Conservation (phyloP, 2,888 invertebrate species). For the Euzetes globulus region DNA sequence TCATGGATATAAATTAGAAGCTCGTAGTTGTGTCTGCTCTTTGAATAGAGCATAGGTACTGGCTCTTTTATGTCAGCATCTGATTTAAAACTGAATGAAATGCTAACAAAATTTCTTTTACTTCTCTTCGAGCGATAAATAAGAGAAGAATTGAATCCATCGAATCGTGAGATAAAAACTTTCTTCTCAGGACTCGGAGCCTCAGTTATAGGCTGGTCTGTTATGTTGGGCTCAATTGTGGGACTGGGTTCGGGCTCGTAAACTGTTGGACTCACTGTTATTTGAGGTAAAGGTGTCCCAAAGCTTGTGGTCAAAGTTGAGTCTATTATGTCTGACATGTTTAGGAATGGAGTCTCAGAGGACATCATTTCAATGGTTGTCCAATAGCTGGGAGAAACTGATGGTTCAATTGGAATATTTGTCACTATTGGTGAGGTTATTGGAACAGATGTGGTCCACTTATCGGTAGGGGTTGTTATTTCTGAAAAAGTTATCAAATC, state of each 20-base stretch:
- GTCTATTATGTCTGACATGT: neutral
- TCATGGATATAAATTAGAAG: neutral
- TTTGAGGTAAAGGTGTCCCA: neutral
- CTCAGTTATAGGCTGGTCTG: neutral
- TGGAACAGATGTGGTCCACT: neutral
- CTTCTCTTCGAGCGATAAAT: neutral
- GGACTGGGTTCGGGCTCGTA: neutral
- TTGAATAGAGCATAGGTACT: neutral
- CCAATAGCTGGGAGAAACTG: neutral
- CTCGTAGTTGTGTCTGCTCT: neutral
- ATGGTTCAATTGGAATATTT: neutral
- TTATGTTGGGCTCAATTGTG: neutral
- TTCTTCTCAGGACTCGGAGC: neutral
- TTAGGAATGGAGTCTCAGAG: neutral
- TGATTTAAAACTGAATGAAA: neutral
- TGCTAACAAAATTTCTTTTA: conserved; percentile 6
- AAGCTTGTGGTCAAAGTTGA: neutral
- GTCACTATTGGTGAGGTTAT: neutral
- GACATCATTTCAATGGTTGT: neutral
- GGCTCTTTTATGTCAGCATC: neutral
- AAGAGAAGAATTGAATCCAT: conserved; percentile 2
- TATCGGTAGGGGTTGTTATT: too few relatives aligned
- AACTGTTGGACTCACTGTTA: neutral
- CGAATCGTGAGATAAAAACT: neutral
- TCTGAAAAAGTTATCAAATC: too few relatives aligned